Conservation (phyloP, 2,888 invertebrate species). For the Ryuthela nishihirai region DNA sequence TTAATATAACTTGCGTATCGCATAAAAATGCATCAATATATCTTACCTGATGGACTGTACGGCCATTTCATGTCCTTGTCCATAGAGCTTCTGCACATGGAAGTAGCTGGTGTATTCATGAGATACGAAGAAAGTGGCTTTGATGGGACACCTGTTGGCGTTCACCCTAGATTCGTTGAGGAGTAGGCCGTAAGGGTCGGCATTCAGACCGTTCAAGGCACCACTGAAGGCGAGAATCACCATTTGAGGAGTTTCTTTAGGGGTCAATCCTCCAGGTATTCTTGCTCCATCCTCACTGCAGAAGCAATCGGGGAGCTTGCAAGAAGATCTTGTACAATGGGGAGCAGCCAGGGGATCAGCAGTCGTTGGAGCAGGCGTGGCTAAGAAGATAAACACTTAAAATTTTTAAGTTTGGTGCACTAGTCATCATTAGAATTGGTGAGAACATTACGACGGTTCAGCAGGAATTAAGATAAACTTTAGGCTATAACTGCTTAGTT, state of each 20-base stretch:
- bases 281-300: slow-evolving; percentile 86
- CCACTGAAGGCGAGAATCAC: slow-evolving; percentile 88
- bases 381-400: slow-evolving; percentile 2
- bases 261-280: slow-evolving; percentile 76
- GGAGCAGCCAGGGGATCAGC: slow-evolving; percentile 69
- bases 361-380: slow-evolving; percentile 21
- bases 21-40: not conserved
- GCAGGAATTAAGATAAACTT: too few species aligned
- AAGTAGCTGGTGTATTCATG: slow-evolving; percentile 91
- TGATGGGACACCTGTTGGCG: slow-evolving; percentile 82
- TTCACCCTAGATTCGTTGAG: slow-evolving; percentile 59
- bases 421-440: too few species aligned
- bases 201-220: slow-evolving; percentile 87
- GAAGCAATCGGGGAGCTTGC: slow-evolving; percentile 81
- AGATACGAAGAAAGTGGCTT: slow-evolving; percentile 88
- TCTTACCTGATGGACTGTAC: slow-evolving; percentile 83
- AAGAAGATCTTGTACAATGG: slow-evolving; percentile 70
- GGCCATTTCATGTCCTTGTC: slow-evolving; percentile 85
- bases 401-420: too few species aligned
- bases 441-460: too few species aligned
- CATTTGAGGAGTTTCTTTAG: slow-evolving; percentile 89
- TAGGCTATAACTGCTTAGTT: too few species aligned
- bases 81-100: slow-evolving; percentile 82
- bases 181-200: slow-evolving; percentile 70
- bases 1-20: not conserved